Evolutionary conservation across 2,113 vertebrate genomes (phyloP), one percentile per base, ranked within the genome.

Genomic region (Larimichthys crocea): DNA sequence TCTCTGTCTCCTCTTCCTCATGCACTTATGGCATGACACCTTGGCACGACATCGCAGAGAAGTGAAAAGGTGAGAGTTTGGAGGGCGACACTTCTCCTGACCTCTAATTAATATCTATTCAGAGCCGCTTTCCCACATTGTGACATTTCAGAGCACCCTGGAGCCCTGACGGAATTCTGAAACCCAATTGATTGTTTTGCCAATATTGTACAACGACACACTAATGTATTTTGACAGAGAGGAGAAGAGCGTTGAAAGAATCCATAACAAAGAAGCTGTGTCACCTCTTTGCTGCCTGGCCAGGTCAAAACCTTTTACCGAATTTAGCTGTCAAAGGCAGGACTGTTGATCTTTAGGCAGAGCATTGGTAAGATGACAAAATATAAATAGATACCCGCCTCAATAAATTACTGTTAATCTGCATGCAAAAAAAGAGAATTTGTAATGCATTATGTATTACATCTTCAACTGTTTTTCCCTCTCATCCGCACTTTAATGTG

Each of bases 191-290:
- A 92, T 88, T 81, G 82, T 62, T 74, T 86, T 92, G 79, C 81
- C 88, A 83, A 91, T 92, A 90, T 61, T 5, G 60, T 62, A 60
- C 62, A 85, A 90, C 91, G 83, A 52, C 81, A 64, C 35, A 26
- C 62, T 87, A 88, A 92, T 88, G 84, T 81, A 82, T 77, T 85
- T 87, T 61, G 92, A 89, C 89, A 84, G 71, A 59, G n/a, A 24
- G 20, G 66, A 61, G 69, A 67, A 1, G 76, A 82, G 78, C 52
- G 55, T 24, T 53, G 44, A 65, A 74, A 64, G 60, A 86, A 66
- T 81, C 52, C 7, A 60, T 64, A 69, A 67, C 50, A 77, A 86
- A 84, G 63, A 64, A 14, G 87, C 80, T 74, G 67, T 11, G 59
- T 88, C 86, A 77, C 74, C 64, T 64, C 72, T 87, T 77, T 74